These are phyloP conservation scores for Lasioglossum pauxillum DNA, from an alignment of 2,888 invertebrate genomes.

Conservation along the genomic window DNA sequence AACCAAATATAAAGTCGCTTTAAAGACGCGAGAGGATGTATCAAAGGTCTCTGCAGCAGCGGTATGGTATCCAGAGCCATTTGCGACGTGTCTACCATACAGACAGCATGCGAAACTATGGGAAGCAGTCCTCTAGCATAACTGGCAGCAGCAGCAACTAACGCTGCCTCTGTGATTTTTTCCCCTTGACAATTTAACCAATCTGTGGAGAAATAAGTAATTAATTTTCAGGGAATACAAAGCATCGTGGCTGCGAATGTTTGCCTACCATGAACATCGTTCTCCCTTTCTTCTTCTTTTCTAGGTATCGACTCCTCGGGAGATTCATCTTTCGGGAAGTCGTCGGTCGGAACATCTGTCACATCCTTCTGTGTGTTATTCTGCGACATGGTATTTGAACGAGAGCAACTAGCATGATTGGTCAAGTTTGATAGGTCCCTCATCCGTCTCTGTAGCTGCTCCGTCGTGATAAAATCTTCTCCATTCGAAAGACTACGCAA, in stretches of 20 bases:
- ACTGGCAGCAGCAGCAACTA: slow-evolving; percentile 92
- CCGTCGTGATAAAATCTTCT: slow-evolving; percentile 94
- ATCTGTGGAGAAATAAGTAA: slow-evolving; percentile 60
- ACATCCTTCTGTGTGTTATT: slow-evolving; percentile 71
- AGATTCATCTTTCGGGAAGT: slow-evolving; percentile 72
- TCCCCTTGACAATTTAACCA: slow-evolving; percentile 81
- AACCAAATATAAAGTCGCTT: slow-evolving; percentile 89
- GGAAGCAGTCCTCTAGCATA: slow-evolving; percentile 93
- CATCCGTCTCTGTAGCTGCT: slow-evolving; percentile 91
- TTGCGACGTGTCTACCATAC: slow-evolving; percentile 89
- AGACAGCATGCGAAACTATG: slow-evolving; percentile 89
- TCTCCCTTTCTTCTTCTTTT: slow-evolving; percentile 69
- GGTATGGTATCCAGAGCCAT: slow-evolving; percentile 90
- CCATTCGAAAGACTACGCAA: slow-evolving; percentile 91
- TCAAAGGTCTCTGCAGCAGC: slow-evolving; percentile 89
- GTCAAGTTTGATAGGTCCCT: slow-evolving; percentile 85
- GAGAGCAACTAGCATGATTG: slow-evolving; percentile 58
- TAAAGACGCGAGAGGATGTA: slow-evolving; percentile 90
- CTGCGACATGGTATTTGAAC: slow-evolving; percentile 47
- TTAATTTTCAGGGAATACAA: background rate
- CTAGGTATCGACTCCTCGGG: slow-evolving; percentile 67
- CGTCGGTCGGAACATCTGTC: slow-evolving; percentile 69
- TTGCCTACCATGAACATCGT: slow-evolving; percentile 71
- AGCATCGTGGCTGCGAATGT: background rate
- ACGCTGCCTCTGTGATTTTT: slow-evolving; percentile 92